These are phyloP conservation scores for Rutpela maculata DNA, from an alignment of 2,888 invertebrate species.

Conservation along the genomic window DNA sequence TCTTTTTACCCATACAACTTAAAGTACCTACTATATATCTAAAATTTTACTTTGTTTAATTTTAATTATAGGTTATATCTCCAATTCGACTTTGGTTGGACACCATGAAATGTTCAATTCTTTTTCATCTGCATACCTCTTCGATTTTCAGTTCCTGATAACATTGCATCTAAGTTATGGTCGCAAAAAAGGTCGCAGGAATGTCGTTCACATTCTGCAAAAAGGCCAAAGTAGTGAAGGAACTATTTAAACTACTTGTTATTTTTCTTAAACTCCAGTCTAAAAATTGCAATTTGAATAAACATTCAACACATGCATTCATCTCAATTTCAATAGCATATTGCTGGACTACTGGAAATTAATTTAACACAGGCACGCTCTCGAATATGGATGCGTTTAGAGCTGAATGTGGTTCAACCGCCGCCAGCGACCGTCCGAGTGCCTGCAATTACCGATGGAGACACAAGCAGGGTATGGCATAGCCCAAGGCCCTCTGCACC, in stretches of 20 bases:
- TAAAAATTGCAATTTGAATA: not conserved
- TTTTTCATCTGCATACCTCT: too few species aligned
- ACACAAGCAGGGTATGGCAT: constrained; percentile 27
- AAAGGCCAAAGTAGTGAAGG: not conserved
- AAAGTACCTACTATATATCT: too few species aligned
- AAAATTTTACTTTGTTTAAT: too few species aligned
- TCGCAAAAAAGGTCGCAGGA: too few species aligned
- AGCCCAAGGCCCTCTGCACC: constrained; percentile 27
- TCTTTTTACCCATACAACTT: too few species aligned
- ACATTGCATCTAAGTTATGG: too few species aligned
- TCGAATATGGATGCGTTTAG: constrained; percentile 15
- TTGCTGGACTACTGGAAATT: constrained; percentile 14
- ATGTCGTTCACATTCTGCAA: not conserved
- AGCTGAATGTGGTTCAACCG: constrained; percentile 7
- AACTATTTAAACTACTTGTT: not conserved
- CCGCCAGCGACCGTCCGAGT: constrained; percentile 23
- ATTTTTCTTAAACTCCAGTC: not conserved
- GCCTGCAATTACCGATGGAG: constrained; percentile 34
- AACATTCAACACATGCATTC: constrained; percentile 19
- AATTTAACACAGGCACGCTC: constrained; percentile 25
- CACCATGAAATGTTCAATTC: too few species aligned
- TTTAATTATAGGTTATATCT: too few species aligned
- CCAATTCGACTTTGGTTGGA: too few species aligned
- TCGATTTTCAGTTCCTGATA: too few species aligned
- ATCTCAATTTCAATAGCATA: constrained; percentile 4